Conservation (phyloP, 2,888 invertebrate species). For the Keiferia lycopersicella region DNA sequence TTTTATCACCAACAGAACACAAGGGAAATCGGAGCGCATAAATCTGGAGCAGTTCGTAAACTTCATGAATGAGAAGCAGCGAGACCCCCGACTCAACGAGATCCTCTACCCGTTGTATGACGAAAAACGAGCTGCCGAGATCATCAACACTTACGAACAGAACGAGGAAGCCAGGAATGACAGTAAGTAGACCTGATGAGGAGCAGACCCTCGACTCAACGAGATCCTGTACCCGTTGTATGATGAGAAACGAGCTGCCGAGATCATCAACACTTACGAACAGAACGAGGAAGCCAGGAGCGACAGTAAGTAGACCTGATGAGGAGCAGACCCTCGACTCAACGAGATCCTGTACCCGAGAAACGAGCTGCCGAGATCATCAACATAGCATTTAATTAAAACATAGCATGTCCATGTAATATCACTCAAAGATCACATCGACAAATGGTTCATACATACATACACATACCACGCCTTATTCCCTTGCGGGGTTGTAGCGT, state of each 20-base stretch:
- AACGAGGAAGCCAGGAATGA: slow-evolving; percentile 87
- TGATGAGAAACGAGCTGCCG: slow-evolving; percentile 94
- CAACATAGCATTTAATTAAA: too few species aligned
- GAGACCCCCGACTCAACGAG: slow-evolving; percentile 99
- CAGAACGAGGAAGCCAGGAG: slow-evolving; percentile 87
- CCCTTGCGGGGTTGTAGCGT: too few species aligned
- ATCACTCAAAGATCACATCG: neutral
- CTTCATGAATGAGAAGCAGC: slow-evolving; percentile 98
- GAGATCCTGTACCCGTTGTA: slow-evolving; percentile 99
- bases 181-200: slow-evolving; percentile 86
- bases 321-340: slow-evolving; percentile 98
- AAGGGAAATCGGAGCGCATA: slow-evolving; percentile 94
- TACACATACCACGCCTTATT: too few species aligned
- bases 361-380: slow-evolving; percentile 96
- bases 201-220: slow-evolving; percentile 98
- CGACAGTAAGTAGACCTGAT: slow-evolving; percentile 83
- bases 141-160: slow-evolving; percentile 96
- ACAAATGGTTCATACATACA: neutral
- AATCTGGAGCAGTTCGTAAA: slow-evolving; percentile 93
- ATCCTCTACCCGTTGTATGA: slow-evolving; percentile 98
- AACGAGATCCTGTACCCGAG: slow-evolving; percentile 99
- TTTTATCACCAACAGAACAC: slow-evolving; percentile 83
- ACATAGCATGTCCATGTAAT: neutral
- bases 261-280: slow-evolving; percentile 97
- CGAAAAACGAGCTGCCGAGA: slow-evolving; percentile 94